These are phyloP conservation scores for Eupelmus urozonus DNA, from an alignment of 2,888 invertebrate genomes.

Conservation along the genomic window DNA sequence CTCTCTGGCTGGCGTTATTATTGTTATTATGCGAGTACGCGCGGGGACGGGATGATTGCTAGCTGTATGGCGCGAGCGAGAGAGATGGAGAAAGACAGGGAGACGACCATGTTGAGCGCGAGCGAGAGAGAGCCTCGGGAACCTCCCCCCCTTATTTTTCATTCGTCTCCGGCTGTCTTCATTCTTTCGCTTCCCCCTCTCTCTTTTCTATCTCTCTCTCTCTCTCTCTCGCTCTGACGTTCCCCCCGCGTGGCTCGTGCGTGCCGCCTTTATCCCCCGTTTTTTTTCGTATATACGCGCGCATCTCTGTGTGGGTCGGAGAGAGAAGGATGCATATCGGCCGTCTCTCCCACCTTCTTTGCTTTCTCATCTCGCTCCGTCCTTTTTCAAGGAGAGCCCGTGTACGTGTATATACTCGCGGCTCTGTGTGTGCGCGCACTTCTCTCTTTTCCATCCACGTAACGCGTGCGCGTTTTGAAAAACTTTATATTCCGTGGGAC, in stretches of 20 bases:
- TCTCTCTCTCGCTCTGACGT: neutral
- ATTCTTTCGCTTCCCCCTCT: constrained; percentile 55
- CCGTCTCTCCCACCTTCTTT: constrained; percentile 60
- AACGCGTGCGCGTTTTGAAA: constrained; percentile 44
- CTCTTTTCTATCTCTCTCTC: constrained; percentile 39
- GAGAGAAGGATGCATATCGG: constrained; percentile 31
- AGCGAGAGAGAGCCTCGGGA: constrained; percentile 52
- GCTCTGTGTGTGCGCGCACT: neutral
- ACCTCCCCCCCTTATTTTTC: constrained; percentile 58
- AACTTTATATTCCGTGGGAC: constrained; percentile 32
- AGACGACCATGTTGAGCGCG: neutral
- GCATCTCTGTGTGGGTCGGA: neutral
- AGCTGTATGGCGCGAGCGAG: constrained; percentile 37
- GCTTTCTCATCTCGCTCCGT: constrained; percentile 66
- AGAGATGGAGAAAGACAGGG: constrained; percentile 10
- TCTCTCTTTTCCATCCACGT: constrained; percentile 50
- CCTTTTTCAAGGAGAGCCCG: constrained; percentile 4
- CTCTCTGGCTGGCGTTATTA: constrained; percentile 40
- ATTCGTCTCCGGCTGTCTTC: constrained; percentile 61
- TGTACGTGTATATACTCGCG: neutral
- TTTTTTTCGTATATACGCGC: constrained; percentile 36
- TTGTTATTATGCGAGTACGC: constrained; percentile 50
- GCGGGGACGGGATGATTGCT: constrained; percentile 53
- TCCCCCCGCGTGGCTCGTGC: constrained; percentile 20
- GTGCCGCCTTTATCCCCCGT: constrained; percentile 60